Percentiles rank a stretch among this genome's conserved stretches.
Evolutionary conservation across 1,140 invertebrate species (phyloP).

Genomic region (Micrasema minimum): DNA sequence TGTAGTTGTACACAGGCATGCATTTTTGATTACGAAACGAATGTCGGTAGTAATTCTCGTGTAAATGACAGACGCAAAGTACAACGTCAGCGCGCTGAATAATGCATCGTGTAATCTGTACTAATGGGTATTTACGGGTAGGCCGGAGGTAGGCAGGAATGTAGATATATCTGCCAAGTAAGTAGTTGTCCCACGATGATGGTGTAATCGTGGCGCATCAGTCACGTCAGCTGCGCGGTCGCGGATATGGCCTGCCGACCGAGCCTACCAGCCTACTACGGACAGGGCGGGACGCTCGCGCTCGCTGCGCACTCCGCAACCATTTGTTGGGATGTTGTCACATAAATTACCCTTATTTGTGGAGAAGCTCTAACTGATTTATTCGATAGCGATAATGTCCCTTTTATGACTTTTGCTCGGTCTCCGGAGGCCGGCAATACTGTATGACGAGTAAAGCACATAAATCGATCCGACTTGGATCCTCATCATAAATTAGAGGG

Average conservation of each 20-base stretch:
- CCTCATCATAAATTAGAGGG: constrained; percentile 28
- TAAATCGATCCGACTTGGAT: constrained; percentile 16
- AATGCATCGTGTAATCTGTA: not conserved
- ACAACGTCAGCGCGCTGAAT: not conserved
- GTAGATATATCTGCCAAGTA: not conserved
- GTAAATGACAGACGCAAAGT: not conserved
- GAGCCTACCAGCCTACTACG: not conserved
- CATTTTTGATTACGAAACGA: too few relatives aligned
- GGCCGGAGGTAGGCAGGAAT: too few relatives aligned
- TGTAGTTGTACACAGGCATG: too few relatives aligned
- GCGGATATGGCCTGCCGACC: too few relatives aligned
- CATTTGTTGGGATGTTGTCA: constrained; percentile 50
- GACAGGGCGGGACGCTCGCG: constrained; percentile 2
- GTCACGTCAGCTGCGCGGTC: constrained; percentile 45
- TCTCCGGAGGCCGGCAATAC: constrained; percentile 29
- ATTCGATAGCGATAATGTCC: constrained; percentile 50
- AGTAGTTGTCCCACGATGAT: constrained; percentile 27
- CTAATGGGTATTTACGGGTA: not conserved
- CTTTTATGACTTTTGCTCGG: constrained; percentile 47
- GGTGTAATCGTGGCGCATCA: constrained; percentile 33
- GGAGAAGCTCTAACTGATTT: constrained; percentile 52
- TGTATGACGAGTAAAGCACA: constrained; percentile 1
- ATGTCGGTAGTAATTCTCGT: too few relatives aligned
- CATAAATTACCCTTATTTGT: constrained; percentile 53
- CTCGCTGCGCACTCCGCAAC: constrained; percentile 39